Evolutionary conservation across 2,888 invertebrate genomes (phyloP).

Genomic region (Pyrgus malvae): DNA sequence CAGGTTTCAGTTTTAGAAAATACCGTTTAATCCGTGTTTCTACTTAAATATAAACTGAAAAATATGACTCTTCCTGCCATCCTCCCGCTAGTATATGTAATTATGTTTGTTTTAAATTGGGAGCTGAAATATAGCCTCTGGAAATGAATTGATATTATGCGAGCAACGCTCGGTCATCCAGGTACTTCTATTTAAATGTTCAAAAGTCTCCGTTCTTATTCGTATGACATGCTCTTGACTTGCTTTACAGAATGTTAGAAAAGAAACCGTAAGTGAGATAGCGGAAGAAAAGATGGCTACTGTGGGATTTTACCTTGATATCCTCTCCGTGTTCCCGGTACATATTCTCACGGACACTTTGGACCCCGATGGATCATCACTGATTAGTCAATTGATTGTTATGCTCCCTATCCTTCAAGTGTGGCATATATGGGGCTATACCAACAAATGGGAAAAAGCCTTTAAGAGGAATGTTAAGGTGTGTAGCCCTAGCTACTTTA

Average conservation of each 20-base stretch:
- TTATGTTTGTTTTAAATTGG: no score
- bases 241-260: slow-evolving; percentile 61
- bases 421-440: slow-evolving; percentile 71
- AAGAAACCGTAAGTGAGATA: slow-evolving; percentile 67
- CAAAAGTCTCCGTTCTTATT: no score
- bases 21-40: no score
- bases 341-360: slow-evolving; percentile 64
- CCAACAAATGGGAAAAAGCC: slow-evolving; percentile 55
- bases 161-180: no score
- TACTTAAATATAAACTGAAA: no score
- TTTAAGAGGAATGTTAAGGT: slow-evolving; percentile 63
- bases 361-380: slow-evolving; percentile 53
- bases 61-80: no score
- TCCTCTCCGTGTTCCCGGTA: slow-evolving; percentile 69
- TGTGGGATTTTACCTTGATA: slow-evolving; percentile 68
- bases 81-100: no score
- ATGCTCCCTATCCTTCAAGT: slow-evolving; percentile 64
- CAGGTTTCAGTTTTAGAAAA: no score
- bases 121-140: no score
- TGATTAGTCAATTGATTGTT: slow-evolving; percentile 55
- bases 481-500: neutral
- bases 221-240: no score
- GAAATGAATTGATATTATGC: no score
- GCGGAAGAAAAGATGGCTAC: slow-evolving; percentile 69
- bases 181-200: no score